Conservation (phyloP, 2,888 invertebrate species). For the Phyllotreta striolata region DNA sequence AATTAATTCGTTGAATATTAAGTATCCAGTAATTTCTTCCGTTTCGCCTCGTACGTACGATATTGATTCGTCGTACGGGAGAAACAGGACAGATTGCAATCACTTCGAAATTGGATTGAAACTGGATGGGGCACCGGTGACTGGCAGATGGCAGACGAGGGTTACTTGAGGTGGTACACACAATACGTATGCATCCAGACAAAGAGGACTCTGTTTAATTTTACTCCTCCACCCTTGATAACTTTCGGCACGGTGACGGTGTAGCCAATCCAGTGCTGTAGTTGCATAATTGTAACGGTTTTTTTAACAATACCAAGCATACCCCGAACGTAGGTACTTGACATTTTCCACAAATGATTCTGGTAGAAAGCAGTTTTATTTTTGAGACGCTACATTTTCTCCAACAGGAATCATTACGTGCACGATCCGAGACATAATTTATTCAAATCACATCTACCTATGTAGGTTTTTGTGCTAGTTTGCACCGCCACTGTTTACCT, state of each 20-base stretch:
- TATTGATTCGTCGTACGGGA: slow-evolving; percentile 55
- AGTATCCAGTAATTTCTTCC: slow-evolving; percentile 17
- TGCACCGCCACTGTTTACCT: slow-evolving; percentile 29
- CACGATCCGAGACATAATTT: no score
- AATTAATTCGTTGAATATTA: slow-evolving; percentile 10
- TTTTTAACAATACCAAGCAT: no score
- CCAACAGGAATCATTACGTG: no score
- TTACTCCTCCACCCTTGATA: slow-evolving; percentile 50
- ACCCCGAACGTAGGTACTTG: no score
- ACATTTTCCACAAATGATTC: no score
- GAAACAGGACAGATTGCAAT: slow-evolving; percentile 57
- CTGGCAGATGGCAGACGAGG: slow-evolving; percentile 62
- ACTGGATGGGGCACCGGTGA: slow-evolving; percentile 55
- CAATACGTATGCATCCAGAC: slow-evolving; percentile 62
- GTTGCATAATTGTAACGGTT: neutral
- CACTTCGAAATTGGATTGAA: slow-evolving; percentile 62
- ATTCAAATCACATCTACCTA: no score
- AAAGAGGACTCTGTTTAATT: slow-evolving; percentile 57
- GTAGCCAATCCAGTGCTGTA: slow-evolving; percentile 19
- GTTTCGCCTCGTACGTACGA: slow-evolving; percentile 32
- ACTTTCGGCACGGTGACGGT: slow-evolving; percentile 29
- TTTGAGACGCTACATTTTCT: no score
- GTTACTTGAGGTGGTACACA: slow-evolving; percentile 60
- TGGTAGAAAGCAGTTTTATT: no score
- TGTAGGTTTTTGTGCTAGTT: no score